Conservation (phyloP, 2,888 invertebrate species). For the Invenusta paracnida region DNA sequence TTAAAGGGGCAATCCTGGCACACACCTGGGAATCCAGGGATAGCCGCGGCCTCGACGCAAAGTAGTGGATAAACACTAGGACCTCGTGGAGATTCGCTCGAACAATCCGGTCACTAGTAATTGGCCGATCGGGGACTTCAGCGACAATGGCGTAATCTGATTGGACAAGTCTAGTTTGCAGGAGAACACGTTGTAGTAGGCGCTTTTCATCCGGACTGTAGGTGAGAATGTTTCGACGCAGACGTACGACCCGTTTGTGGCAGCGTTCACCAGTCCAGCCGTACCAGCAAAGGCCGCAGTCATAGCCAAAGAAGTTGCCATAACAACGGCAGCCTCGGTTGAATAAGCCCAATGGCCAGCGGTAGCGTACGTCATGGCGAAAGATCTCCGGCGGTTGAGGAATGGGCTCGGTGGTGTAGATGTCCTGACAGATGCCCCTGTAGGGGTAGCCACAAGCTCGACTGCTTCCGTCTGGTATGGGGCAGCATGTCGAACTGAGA, state of each 20-base stretch:
- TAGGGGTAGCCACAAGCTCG: conserved; percentile 22
- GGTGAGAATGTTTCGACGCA: conserved; percentile 34
- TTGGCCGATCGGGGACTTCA: neutral
- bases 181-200: neutral
- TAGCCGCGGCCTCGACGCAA: neutral
- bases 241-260: neutral
- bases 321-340: conserved; percentile 17
- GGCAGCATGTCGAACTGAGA: conserved; percentile 30
- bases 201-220: neutral
- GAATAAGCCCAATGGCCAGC: conserved; percentile 39
- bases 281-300: conserved; percentile 36
- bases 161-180: neutral
- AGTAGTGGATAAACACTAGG: conserved; percentile 33
- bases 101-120: conserved; percentile 45
- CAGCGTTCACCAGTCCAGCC: conserved; percentile 37
- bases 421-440: conserved; percentile 20
- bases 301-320: conserved; percentile 40
- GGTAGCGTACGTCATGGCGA: conserved; percentile 12
- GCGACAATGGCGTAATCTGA: neutral
- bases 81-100: conserved; percentile 48
- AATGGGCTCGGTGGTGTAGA: neutral
- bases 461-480: neutral
- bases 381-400: neutral
- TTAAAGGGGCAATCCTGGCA: neutral
- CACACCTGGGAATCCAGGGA: neutral